These are phyloP conservation scores for Brienomyrus brachyistius DNA, from an alignment of 2,113 vertebrate species.

Conservation along the genomic window DNA sequence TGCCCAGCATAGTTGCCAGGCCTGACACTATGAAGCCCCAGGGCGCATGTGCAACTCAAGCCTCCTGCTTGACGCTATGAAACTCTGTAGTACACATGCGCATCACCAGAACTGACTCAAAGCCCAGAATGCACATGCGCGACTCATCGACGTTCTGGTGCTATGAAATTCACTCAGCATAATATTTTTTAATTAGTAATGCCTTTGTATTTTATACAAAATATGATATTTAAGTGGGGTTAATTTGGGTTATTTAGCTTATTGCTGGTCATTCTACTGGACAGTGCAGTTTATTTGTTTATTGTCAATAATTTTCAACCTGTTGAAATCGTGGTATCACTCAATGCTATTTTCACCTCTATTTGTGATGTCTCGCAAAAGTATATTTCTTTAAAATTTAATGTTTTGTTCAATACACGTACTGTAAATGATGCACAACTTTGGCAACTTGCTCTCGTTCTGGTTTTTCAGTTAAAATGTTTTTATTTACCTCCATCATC, in stretches of 20 bases:
- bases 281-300: neutral
- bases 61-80: neutral
- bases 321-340: neutral
- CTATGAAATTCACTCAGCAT: neutral
- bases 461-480: neutral
- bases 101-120: neutral
- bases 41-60: neutral
- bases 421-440: neutral
- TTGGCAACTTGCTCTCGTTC: neutral
- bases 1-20: slow-evolving; percentile 21
- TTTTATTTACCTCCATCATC: neutral
- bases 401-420: neutral
- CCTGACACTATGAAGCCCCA: neutral
- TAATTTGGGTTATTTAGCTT: neutral
- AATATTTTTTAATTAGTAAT: neutral
- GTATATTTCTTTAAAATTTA: neutral
- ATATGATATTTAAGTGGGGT: neutral
- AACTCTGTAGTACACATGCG: neutral
- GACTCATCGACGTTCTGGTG: neutral
- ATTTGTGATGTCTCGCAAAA: neutral
- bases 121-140: neutral
- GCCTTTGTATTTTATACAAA: neutral
- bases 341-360: neutral
- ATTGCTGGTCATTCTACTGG: neutral
- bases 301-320: neutral